Percentiles rank a stretch among this genome's conserved stretches.
These are phyloP conservation scores for Vireo altiloquus DNA, from an alignment of 2,113 vertebrate genomes.

Conservation along the genomic window DNA sequence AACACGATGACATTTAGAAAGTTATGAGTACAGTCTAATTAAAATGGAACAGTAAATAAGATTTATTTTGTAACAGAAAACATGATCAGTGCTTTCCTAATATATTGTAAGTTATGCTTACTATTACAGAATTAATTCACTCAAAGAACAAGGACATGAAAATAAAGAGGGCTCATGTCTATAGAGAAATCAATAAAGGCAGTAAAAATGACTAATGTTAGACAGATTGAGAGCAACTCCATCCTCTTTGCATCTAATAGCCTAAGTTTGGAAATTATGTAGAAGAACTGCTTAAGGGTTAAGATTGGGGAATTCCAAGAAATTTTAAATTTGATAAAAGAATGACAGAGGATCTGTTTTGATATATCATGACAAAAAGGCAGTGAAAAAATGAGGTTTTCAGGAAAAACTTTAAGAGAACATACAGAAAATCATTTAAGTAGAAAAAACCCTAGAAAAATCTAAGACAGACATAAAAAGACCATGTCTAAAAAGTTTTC, in stretches of 20 bases:
- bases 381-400: neutral
- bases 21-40: neutral
- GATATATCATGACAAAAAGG: neutral
- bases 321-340: neutral
- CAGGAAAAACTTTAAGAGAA: neutral
- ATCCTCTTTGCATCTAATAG: neutral
- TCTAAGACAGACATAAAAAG: neutral
- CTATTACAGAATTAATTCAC: neutral
- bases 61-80: neutral
- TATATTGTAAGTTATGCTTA: neutral
- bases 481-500: neutral
- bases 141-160: neutral
- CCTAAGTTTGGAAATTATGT: neutral
- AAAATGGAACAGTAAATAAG: neutral
- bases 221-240: neutral
- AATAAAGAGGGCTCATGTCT: neutral
- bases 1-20: neutral
- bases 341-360: neutral
- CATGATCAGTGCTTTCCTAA: neutral
- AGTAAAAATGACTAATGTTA: neutral
- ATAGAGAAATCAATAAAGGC: neutral
- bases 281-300: neutral
- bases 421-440: neutral
- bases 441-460: neutral
- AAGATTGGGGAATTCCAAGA: neutral